These are phyloP conservation scores for Pholis gunnellus DNA, from an alignment of 2,113 vertebrate species.

Conservation along the genomic window DNA sequence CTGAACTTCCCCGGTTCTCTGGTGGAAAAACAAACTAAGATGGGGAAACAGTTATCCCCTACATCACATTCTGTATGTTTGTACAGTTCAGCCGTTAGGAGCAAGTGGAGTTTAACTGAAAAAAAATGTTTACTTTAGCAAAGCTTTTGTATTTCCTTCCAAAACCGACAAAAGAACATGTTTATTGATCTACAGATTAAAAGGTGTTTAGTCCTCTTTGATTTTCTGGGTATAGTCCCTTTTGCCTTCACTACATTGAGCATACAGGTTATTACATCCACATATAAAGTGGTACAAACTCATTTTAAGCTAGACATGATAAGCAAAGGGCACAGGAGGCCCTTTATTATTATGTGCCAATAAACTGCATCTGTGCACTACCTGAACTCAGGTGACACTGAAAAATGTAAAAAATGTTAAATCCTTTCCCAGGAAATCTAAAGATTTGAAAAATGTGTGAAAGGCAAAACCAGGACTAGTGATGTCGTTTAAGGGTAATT, in stretches of 20 bases:
- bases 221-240: not conserved
- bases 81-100: conserved; percentile 30
- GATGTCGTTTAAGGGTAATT: not conserved
- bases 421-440: conserved; percentile 35
- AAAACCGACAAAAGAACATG: conserved; percentile 19
- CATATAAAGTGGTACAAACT: not conserved
- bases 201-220: conserved; percentile 34
- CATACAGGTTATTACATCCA: not conserved
- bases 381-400: not conserved
- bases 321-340: not conserved
- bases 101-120: conserved; percentile 23
- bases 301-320: not conserved
- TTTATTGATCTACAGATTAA: conserved; percentile 29
- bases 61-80: conserved; percentile 48
- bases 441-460: conserved; percentile 1
- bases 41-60: conserved; percentile 53
- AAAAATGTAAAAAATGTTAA: conserved; percentile 30
- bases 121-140: conserved; percentile 46
- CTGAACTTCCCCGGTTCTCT: conserved; percentile 54
- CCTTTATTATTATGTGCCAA: not conserved
- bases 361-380: not conserved
- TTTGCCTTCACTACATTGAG: not conserved
- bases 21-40: conserved; percentile 63
- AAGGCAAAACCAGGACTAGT: not conserved
- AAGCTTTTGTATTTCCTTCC: conserved; percentile 14